These are phyloP conservation scores for Selene dorsalis DNA, from an alignment of 2,797 vertebrate species.

Conservation along the genomic window DNA sequence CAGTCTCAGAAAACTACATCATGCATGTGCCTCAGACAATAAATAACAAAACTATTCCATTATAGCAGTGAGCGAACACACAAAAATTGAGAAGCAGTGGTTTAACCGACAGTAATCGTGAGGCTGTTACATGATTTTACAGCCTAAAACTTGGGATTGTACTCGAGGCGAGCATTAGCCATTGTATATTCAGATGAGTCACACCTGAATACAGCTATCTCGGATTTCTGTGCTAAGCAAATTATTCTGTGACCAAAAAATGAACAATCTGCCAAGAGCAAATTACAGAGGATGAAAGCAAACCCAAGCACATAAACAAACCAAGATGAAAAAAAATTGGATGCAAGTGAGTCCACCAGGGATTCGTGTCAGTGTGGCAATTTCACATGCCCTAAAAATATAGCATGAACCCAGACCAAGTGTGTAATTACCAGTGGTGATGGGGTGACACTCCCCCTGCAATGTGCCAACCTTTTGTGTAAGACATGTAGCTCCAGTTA, in stretches of 20 bases:
- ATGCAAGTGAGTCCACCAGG: slow-evolving; percentile 32
- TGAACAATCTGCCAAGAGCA: slow-evolving; percentile 55
- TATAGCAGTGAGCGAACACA: slow-evolving; percentile 25
- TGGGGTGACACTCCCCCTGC: neutral
- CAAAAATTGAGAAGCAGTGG: slow-evolving; percentile 11
- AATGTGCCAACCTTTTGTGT: neutral
- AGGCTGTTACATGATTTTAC: slow-evolving; percentile 49
- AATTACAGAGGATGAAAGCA: slow-evolving; percentile 70
- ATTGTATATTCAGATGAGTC: slow-evolving; percentile 56
- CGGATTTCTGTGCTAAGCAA: slow-evolving; percentile 55
- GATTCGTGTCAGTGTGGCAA: slow-evolving; percentile 50
- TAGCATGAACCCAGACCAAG: neutral
- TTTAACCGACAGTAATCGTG: slow-evolving; percentile 35
- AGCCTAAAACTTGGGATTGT: slow-evolving; percentile 39
- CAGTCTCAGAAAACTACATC: neutral
- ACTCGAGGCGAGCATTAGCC: slow-evolving; percentile 46
- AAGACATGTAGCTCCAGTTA: slow-evolving; percentile 13
- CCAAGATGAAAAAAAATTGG: slow-evolving; percentile 26
- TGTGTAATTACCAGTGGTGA: slow-evolving; percentile 10
- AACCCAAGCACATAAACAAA: slow-evolving; percentile 58
- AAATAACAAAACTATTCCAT: slow-evolving; percentile 28
- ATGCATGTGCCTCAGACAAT: slow-evolving; percentile 23
- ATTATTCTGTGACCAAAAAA: slow-evolving; percentile 66
- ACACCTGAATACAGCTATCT: slow-evolving; percentile 57
- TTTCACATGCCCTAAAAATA: slow-evolving; percentile 51